Base-by-base conservation (phyloP, 2,113 vertebrate genomes). In the Rissa tridactyla region DNA sequence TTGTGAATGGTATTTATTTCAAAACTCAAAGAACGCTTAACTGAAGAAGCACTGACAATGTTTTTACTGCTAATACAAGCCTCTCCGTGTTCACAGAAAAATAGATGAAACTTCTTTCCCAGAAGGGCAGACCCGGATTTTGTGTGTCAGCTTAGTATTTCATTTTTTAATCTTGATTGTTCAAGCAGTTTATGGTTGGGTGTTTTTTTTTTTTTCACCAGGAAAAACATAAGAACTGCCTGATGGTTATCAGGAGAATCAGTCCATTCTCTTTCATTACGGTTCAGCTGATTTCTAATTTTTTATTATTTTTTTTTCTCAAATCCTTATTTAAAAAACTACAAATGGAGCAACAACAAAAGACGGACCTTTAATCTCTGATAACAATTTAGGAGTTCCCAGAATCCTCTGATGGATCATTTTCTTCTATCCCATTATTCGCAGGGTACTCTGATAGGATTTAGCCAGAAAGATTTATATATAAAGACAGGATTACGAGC, bases 351-450 rank as follows among this genome's bases (percentile, higher is more conserved):
- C 85, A 93, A 62, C 61, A 96, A 75, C 81, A 85, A 46, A 88
- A 91, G 79, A 73, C 9, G 3, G 62, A 89, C 70, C 62, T 79
- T 91, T 94, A 96, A 96, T 90, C 88, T 95, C 80, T 62, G 26
- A 8, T 71, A 85, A 79, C 46, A 87, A 21, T 88, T 87, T 89
- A 96, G 57, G 82, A 88, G 68, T 94, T 97, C 70, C 38, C 70
- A 81, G 65, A 86, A 87, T 79, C 80, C 72, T 80, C 96, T 89
- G 90, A 58, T 91, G 91, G 96, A 95, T 96, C 80, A 46, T 88
- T 96, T 95, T 92, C 79, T 94, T 94, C 86, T 95, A 93, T 97
- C 93, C 95, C 68, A 82, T 97, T 97, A 95, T 88, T 97, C 47
- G 60, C 88, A 82, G 78, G 87, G 72, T 90, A 91, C 84, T 97